These are phyloP conservation scores for Octodon degus DNA, from an alignment of 2,113 vertebrate species.

Conservation along the genomic window DNA sequence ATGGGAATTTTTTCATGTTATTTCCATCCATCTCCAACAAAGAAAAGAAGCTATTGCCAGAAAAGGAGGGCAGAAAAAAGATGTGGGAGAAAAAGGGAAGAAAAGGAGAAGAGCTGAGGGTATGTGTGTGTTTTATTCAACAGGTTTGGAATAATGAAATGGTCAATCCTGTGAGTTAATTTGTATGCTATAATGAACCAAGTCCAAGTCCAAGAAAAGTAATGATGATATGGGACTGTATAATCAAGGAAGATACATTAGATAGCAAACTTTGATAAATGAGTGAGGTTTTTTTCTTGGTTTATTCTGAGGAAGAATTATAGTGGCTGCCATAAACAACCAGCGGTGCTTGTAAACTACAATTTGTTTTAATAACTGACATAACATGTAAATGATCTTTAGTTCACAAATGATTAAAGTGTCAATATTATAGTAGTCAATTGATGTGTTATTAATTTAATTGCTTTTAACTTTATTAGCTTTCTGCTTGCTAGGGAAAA, in stretches of 20 bases:
- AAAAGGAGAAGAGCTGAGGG: not conserved
- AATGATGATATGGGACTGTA: not conserved
- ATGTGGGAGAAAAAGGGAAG: no score
- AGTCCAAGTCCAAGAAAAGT: not conserved
- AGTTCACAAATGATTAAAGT: constrained; percentile 6
- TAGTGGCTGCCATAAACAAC: not conserved
- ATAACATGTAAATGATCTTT: not conserved
- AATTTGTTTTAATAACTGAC: not conserved
- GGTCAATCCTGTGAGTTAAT: not conserved
- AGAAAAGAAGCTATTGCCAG: not conserved
- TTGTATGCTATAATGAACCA: not conserved
- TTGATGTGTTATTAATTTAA: not conserved
- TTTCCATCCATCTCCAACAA: not conserved
- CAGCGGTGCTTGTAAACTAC: not conserved
- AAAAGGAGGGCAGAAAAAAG: not conserved
- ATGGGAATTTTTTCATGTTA: not conserved
- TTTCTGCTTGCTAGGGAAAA: not conserved
- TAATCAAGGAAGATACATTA: not conserved
- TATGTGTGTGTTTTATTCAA: not conserved
- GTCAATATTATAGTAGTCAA: not conserved
- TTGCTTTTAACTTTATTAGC: not conserved
- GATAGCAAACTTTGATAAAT: not conserved
- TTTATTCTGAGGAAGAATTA: not conserved
- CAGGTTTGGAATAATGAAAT: not conserved
- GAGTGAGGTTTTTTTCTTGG: not conserved